A percentile compares a stretch with the other conserved stretches of the same genome.
phyloP scores from a whole-genome alignment of 1,140 invertebrate species.

The Hycleus phaleratus region DNA sequence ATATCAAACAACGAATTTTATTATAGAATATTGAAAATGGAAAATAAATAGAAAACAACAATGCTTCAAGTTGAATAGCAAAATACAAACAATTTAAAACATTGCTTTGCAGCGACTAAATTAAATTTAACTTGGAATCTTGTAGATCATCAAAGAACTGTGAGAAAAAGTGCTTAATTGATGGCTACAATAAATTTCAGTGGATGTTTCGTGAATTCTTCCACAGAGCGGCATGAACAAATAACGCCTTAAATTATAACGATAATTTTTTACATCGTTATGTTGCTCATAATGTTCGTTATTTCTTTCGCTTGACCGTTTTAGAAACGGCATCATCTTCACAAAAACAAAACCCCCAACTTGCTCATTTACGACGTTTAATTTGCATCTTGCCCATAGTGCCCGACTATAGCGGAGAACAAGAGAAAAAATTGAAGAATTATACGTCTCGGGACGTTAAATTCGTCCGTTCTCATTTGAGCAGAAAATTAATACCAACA shows the following conservation, averaged over 20 bases:
- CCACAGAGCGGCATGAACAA: constrained; percentile 3
- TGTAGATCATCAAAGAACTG: too few species aligned
- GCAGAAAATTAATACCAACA: constrained; percentile 2
- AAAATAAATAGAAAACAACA: too few species aligned
- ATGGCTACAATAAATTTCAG: too few species aligned
- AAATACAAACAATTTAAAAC: too few species aligned
- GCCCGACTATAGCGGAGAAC: background rate
- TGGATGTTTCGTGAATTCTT: too few species aligned
- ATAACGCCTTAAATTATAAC: constrained; percentile 8
- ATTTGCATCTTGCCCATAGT: constrained; percentile 1
- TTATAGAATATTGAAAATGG: too few species aligned
- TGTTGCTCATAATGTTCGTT: constrained; percentile 1
- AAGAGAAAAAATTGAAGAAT: background rate
- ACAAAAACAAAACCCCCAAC: constrained; percentile 4
- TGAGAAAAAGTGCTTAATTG: too few species aligned
- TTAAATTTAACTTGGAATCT: too few species aligned
- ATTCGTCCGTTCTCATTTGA: background rate
- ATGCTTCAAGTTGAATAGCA: too few species aligned
- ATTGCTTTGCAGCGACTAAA: too few species aligned
- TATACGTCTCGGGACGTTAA: background rate
- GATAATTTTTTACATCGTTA: constrained; percentile 12
- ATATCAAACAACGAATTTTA: too few species aligned
- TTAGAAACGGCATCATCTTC: constrained; percentile 2
- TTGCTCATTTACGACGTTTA: constrained; percentile 9
- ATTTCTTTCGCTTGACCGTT: constrained; percentile 4